Conservation (phyloP, 2,888 invertebrate genomes). For the Sarcophaga subvicina region DNA sequence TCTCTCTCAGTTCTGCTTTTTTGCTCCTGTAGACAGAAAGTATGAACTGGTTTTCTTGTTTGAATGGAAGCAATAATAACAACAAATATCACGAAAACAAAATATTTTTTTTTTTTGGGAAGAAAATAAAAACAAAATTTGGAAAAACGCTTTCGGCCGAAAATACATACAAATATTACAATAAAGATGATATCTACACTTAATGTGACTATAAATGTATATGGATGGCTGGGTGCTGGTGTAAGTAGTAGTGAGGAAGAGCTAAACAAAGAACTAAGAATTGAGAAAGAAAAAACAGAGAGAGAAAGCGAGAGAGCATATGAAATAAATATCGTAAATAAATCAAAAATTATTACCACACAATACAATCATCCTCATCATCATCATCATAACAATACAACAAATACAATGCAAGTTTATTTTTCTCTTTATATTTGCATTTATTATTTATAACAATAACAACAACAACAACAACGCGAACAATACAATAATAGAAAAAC, state of each 20-base stretch:
- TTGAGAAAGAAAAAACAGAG: background rate
- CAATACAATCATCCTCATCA: conserved; percentile 15
- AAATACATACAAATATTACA: conserved; percentile 7
- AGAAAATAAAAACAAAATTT: conserved; percentile 24
- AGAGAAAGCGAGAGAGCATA: too few species aligned
- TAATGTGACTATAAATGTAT: background rate
- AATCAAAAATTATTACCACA: conserved; percentile 52
- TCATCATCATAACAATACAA: background rate
- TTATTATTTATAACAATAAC: too few species aligned
- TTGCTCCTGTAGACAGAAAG: too few species aligned
- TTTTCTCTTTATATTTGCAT: too few species aligned
- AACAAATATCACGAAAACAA: conserved; percentile 8
- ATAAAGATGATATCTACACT: background rate
- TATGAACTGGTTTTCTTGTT: background rate
- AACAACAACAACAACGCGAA: too few species aligned
- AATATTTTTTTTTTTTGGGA: conserved; percentile 15
- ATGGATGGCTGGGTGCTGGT: background rate
- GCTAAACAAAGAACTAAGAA: too few species aligned
- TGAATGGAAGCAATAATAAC: background rate
- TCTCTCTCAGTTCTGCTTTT: too few species aligned
- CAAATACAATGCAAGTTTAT: background rate
- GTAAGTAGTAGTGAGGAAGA: background rate
- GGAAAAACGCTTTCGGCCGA: conserved; percentile 23
- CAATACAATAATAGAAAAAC: too few species aligned
- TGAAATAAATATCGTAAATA: conserved; percentile 22